Base-by-base conservation (phyloP, 2,797 vertebrate genomes). In the Ctenochaetus hawaiiensis region DNA sequence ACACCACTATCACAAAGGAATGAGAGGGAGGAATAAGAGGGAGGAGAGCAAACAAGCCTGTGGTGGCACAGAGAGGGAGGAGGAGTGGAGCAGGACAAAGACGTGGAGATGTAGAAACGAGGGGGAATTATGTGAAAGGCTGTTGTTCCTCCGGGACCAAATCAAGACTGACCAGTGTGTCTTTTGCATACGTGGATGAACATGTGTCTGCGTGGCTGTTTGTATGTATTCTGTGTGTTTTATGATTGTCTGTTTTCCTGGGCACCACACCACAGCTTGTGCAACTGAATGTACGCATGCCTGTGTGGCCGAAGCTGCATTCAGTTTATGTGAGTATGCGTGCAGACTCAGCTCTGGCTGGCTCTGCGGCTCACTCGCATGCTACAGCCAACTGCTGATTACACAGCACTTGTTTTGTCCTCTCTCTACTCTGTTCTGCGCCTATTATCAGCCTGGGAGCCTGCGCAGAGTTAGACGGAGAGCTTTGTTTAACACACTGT, bases 351-450 rank as follows among this genome's bases (percentile, higher is more conserved):
- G 73, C 82, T 77, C 70, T 80, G 85, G 80, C 79, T 70, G 64
- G 60, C 71, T 84, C 75, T 86, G 83, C 77, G 7, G 83, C 85
- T 83, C 86, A 80, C 39, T 88, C 90, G 79, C 81, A 78, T 78
- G 18, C 68, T 59, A 60, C 81, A 87, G 81, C 81, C 83, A 71
- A 82, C 86, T 78, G 83, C 85, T 92, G 91, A 92, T 89, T 89
- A 91, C 90, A 82, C 89, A 87, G 89, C 90, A 84, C 74, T 92
- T 92, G 90, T 88, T 92, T 92, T 91, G 89, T 92, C 85, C 71
- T 59, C 54, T 4, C 84, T 91, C 77, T 63, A 7, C 73, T 80
- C 85, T 83, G 85, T 78, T 86, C 87, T 63, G 67, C 30, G 22
- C 75, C 83, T 47, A 73, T 91, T 89, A 89, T 91, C 87, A 83